These are phyloP conservation scores for Terrapene triunguis DNA, from an alignment of 2,113 vertebrate genomes.

Conservation along the genomic window DNA sequence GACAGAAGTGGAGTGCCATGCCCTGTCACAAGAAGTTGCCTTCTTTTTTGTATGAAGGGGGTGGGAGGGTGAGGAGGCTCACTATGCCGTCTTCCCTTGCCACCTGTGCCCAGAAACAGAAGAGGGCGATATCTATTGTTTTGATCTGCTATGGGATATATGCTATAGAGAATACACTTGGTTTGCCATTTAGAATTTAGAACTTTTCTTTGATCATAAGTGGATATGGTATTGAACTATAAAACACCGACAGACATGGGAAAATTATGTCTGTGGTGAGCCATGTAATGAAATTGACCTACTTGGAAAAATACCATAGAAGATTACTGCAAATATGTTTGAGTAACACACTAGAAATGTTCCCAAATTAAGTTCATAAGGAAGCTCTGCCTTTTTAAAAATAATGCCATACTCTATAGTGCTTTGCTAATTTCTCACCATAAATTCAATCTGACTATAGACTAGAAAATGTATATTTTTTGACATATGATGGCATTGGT, in stretches of 20 bases:
- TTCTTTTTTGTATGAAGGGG: background rate
- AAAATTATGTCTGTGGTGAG: background rate
- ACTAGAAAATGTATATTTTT: background rate
- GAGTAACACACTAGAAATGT: background rate
- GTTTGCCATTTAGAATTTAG: background rate
- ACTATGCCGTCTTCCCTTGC: background rate
- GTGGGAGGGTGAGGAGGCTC: background rate
- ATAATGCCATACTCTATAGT: background rate
- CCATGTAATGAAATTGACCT: background rate
- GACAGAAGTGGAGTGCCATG: background rate
- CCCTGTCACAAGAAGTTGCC: background rate
- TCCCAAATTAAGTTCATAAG: background rate
- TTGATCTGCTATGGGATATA: background rate
- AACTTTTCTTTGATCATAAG: background rate
- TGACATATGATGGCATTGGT: background rate
- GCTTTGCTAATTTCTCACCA: background rate
- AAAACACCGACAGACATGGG: background rate
- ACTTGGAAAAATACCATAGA: constrained; percentile 1
- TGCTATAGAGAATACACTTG: accelerated
- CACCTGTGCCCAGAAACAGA: background rate
- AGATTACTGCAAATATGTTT: constrained; percentile 11
- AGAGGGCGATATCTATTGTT: background rate
- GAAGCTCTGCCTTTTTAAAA: background rate
- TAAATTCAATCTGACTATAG: background rate
- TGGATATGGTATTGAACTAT: background rate